These are phyloP conservation scores for Cyprinodon diabolis DNA, from an alignment of 2,797 vertebrate species.

Conservation along the genomic window DNA sequence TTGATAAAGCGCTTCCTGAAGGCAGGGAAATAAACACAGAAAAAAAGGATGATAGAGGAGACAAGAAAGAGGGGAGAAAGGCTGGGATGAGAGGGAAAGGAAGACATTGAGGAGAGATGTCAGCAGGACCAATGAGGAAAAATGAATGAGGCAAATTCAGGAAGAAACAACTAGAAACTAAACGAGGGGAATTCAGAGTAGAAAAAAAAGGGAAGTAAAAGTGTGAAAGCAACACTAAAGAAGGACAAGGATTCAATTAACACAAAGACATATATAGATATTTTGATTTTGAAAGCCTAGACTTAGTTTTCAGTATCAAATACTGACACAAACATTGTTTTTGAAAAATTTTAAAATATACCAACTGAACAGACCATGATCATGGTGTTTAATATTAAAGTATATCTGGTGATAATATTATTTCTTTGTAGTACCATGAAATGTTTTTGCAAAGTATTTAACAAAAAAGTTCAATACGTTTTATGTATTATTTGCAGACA, in stretches of 20 bases:
- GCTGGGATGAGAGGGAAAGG: constrained; percentile 22
- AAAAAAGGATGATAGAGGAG: neutral
- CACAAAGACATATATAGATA: neutral
- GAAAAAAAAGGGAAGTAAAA: neutral
- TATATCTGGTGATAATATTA: neutral
- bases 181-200: constrained; percentile 6
- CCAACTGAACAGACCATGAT: neutral
- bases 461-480: neutral
- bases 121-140: constrained; percentile 35
- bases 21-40: constrained; percentile 31
- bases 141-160: constrained; percentile 16
- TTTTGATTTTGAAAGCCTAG: neutral
- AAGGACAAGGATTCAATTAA: neutral
- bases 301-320: neutral
- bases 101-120: constrained; percentile 27
- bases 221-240: neutral
- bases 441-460: neutral
- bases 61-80: neutral
- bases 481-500: neutral
- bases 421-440: neutral
- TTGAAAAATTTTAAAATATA: neutral
- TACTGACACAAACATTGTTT: neutral
- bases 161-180: constrained; percentile 6
- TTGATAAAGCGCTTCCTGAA: constrained; percentile 65
- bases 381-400: neutral